Conservation (phyloP, 2,888 invertebrate genomes). For the Fissipunctia ypsillon region DNA sequence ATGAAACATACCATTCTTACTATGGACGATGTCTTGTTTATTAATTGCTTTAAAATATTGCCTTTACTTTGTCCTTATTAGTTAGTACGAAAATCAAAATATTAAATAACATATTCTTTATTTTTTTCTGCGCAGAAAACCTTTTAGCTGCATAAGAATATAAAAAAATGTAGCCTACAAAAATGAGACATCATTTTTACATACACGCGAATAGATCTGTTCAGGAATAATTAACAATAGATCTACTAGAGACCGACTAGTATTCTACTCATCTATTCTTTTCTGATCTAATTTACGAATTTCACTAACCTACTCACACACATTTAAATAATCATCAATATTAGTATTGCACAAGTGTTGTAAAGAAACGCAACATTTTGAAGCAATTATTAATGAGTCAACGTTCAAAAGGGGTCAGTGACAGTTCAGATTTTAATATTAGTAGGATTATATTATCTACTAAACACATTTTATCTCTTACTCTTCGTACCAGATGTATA, state of each 20-base stretch:
- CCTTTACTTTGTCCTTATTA: conserved; percentile 6
- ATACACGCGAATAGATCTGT: not conserved
- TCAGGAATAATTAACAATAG: not conserved
- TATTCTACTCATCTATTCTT: not conserved
- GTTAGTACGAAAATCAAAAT: conserved; percentile 1
- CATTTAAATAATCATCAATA: not conserved
- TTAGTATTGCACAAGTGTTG: not conserved
- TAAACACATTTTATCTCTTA: conserved; percentile 18
- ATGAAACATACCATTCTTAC: conserved; percentile 49
- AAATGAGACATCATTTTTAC: conserved; percentile 1
- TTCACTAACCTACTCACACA: conserved; percentile 3
- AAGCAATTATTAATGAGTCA: conserved; percentile 47
- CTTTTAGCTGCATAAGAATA: not conserved
- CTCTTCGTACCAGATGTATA: conserved; percentile 34
- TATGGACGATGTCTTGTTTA: conserved; percentile 34
- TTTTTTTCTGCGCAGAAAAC: not conserved
- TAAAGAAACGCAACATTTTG: conserved; percentile 38
- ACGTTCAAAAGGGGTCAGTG: conserved; percentile 15
- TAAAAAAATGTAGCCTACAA: not conserved
- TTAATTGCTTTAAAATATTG: conserved; percentile 59
- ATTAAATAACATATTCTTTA: no score
- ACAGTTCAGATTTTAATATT: conserved; percentile 22
- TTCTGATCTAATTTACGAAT: conserved; percentile 13
- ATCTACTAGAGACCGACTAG: conserved; percentile 11
- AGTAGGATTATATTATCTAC: conserved; percentile 16